These are phyloP conservation scores for Tenthredo mesomela DNA, from an alignment of 2,888 invertebrate genomes.

Conservation along the genomic window DNA sequence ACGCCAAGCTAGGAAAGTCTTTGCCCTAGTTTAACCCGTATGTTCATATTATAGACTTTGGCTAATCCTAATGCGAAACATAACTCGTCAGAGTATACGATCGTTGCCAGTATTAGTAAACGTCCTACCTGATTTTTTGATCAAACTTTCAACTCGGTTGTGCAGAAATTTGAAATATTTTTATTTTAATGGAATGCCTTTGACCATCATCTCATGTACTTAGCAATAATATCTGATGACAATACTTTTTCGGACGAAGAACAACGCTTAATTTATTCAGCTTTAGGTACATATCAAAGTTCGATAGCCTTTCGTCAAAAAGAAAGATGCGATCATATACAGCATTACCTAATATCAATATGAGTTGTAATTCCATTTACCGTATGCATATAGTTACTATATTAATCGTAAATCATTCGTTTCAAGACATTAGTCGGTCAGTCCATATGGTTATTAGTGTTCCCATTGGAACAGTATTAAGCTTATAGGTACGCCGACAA, in stretches of 20 bases:
- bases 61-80: slow-evolving; percentile 39
- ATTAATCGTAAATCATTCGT: not conserved
- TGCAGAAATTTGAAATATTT: not conserved
- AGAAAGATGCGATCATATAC: not conserved
- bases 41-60: not conserved
- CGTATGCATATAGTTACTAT: not conserved
- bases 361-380: not conserved
- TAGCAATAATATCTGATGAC: not conserved
- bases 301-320: not conserved
- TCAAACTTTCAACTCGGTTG: slow-evolving; percentile 17
- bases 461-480: not conserved
- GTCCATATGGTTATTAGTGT: not conserved
- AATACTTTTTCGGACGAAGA: not conserved
- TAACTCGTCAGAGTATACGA: slow-evolving; percentile 1
- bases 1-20: slow-evolving; percentile 22
- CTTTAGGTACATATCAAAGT: not conserved
- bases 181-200: not conserved
- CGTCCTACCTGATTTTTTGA: slow-evolving; percentile 12
- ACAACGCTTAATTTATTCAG: not conserved
- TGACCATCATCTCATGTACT: not conserved
- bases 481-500: not conserved
- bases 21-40: not conserved
- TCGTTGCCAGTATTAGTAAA: slow-evolving; percentile 22
- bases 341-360: not conserved
- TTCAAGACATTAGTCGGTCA: not conserved